These are phyloP conservation scores for Laspeyria flexula DNA, from an alignment of 2,888 invertebrate genomes.

Conservation along the genomic window DNA sequence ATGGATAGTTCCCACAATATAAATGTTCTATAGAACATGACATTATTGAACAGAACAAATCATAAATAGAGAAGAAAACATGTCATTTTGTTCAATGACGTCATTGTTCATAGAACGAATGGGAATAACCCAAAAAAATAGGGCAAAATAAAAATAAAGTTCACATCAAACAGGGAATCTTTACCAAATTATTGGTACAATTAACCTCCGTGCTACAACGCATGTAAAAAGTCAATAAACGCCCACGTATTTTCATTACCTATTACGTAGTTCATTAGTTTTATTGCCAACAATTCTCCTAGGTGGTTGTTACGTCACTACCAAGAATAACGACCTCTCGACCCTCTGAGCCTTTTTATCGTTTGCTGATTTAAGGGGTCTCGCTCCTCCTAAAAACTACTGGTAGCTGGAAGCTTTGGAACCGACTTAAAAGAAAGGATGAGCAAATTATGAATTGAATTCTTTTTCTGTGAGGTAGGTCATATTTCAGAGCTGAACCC, in stretches of 20 bases:
- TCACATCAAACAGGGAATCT: neutral
- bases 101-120: too few relatives aligned
- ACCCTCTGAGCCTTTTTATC: constrained; percentile 12
- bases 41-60: too few relatives aligned
- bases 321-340: constrained; percentile 22
- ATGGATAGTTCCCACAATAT: too few relatives aligned
- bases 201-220: constrained; percentile 14
- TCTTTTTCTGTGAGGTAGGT: too few relatives aligned
- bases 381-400: neutral
- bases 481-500: too few relatives aligned
- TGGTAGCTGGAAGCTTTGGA: too few relatives aligned
- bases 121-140: too few relatives aligned
- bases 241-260: constrained; percentile 37
- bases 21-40: too few relatives aligned
- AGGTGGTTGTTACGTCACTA: constrained; percentile 30
- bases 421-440: too few relatives aligned
- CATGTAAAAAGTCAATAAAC: constrained; percentile 32
- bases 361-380: constrained; percentile 7
- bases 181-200: constrained; percentile 20
- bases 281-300: constrained; percentile 36
- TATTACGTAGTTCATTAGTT: constrained; percentile 41
- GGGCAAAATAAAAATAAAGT: neutral
- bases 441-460: too few relatives aligned
- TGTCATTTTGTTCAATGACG: too few relatives aligned
- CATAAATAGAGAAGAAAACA: too few relatives aligned